These are phyloP conservation scores for Pogonomyrmex californicus DNA, from an alignment of 1,140 invertebrate genomes.

Conservation along the genomic window DNA sequence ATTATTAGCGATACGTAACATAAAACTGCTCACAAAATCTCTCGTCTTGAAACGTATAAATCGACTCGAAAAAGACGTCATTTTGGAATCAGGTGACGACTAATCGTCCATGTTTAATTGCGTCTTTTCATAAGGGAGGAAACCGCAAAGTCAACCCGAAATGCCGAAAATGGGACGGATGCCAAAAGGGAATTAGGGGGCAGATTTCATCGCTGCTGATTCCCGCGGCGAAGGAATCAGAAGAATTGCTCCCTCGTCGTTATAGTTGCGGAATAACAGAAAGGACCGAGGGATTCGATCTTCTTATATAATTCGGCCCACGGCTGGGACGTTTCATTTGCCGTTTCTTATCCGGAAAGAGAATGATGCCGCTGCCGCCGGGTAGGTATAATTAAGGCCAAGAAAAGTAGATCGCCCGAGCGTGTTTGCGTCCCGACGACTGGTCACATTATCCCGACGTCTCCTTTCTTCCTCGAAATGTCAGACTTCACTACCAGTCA, in stretches of 20 bases:
- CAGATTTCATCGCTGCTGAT: background rate
- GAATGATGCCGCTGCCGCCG: conserved; percentile 1
- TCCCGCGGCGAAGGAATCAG: background rate
- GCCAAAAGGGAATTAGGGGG: background rate
- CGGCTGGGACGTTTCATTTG: background rate
- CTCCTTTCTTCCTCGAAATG: conserved; percentile 4
- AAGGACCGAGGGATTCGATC: background rate
- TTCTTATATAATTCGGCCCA: conserved; percentile 7
- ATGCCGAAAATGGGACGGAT: background rate
- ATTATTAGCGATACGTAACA: background rate
- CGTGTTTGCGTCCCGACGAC: background rate
- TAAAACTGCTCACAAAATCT: background rate
- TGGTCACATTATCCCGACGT: conserved; percentile 8
- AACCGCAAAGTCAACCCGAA: background rate
- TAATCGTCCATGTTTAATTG: background rate
- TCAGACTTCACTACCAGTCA: background rate
- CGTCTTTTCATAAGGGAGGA: background rate
- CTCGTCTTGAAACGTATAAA: background rate
- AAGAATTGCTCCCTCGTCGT: background rate
- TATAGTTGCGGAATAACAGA: background rate
- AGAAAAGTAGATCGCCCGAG: conserved; percentile 18
- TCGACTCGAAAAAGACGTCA: background rate
- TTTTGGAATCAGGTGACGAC: background rate
- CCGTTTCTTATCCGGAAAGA: conserved; percentile 26
- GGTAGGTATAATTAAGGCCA: conserved; percentile 63